Conservation (phyloP, 1,140 invertebrate species). For the Hycleus cichorii region DNA sequence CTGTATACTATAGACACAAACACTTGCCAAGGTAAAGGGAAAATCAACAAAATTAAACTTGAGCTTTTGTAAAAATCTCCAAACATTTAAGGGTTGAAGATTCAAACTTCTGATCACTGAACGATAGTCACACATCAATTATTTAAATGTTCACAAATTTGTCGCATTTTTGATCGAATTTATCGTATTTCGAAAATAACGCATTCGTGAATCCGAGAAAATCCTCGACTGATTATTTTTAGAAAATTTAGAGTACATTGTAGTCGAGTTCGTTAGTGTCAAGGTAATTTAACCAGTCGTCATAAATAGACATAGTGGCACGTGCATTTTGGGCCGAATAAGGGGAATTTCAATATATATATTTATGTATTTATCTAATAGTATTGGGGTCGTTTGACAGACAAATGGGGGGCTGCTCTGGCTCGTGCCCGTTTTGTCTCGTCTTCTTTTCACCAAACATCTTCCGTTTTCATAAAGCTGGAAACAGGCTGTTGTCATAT, state of each 20-base stretch:
- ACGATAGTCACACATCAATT: too few species aligned
- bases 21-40: background rate
- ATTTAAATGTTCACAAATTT: too few species aligned
- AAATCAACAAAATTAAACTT: background rate
- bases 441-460: too few species aligned
- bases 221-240: conserved; percentile 15
- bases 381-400: conserved; percentile 34
- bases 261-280: conserved; percentile 34
- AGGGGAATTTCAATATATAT: conserved; percentile 7
- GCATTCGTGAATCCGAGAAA: conserved; percentile 16
- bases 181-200: conserved; percentile 7
- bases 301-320: conserved; percentile 34
- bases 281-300: conserved; percentile 38
- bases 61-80: too few species aligned
- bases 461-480: conserved; percentile 41
- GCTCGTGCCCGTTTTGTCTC: conserved; percentile 16
- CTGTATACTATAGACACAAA: background rate
- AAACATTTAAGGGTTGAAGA: too few species aligned
- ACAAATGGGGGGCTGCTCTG: conserved; percentile 34
- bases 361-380: conserved; percentile 31
- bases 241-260: conserved; percentile 8
- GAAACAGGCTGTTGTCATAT: conserved; percentile 39
- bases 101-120: too few species aligned
- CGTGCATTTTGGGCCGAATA: conserved; percentile 19
- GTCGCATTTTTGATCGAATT: background rate